These are phyloP conservation scores for Pica pica DNA, from an alignment of 2,113 vertebrate species.

Conservation along the genomic window DNA sequence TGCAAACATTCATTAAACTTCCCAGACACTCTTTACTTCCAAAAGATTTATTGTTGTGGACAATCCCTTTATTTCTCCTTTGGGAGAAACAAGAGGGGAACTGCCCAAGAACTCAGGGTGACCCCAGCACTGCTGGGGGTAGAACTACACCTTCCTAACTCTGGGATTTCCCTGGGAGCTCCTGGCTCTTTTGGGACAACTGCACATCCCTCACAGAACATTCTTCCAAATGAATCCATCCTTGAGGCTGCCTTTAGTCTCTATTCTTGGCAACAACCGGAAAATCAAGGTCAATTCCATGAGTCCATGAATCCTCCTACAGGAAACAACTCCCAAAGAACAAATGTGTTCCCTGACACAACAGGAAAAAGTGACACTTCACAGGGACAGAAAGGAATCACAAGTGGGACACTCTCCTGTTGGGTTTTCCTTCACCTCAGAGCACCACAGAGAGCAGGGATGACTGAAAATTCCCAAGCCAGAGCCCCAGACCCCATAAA, in stretches of 20 bases:
- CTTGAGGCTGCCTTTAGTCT: not conserved
- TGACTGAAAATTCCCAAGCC: not conserved
- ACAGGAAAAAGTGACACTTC: not conserved
- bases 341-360: not conserved
- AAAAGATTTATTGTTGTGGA: not conserved
- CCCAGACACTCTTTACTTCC: not conserved
- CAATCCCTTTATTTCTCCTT: not conserved
- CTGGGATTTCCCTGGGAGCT: not conserved
- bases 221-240: not conserved
- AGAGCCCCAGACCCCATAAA: not conserved
- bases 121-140: not conserved
- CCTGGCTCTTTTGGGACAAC: not conserved
- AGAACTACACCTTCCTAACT: not conserved
- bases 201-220: not conserved
- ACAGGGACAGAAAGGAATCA: not conserved
- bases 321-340: not conserved
- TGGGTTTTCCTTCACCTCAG: not conserved
- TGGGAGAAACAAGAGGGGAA: not conserved
- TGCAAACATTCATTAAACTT: not conserved
- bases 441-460: rapidly evolving
- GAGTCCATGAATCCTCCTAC: rapidly evolving
- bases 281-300: not conserved
- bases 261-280: rapidly evolving
- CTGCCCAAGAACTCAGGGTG: not conserved
- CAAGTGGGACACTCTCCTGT: rapidly evolving